Conservation (phyloP, 2,888 invertebrate species). For the Serripes groenlandicus region DNA sequence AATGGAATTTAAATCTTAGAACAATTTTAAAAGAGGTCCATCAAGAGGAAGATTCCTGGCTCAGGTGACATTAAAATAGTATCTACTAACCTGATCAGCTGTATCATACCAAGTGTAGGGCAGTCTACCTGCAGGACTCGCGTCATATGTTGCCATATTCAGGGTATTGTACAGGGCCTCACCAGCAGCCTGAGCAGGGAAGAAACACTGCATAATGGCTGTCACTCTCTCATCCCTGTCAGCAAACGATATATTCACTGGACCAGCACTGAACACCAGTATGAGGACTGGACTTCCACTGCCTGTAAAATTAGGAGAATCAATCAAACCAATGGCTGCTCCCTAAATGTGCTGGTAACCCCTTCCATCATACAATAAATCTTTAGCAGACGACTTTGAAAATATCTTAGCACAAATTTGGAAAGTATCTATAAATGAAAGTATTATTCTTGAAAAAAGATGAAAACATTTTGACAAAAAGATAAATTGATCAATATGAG, state of each 20-base stretch:
- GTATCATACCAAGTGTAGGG: constrained; percentile 83
- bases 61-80: too few species aligned
- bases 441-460: background rate
- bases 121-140: constrained; percentile 80
- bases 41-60: too few species aligned
- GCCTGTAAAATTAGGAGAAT: too few species aligned
- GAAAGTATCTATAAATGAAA: too few species aligned
- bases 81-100: constrained; percentile 72
- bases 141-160: constrained; percentile 66
- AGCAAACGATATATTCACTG: constrained; percentile 82
- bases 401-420: too few species aligned
- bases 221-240: constrained; percentile 68
- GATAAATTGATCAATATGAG: background rate
- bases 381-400: too few species aligned
- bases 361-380: too few species aligned
- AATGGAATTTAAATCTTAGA: too few species aligned
- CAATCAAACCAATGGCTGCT: too few species aligned
- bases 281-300: constrained; percentile 70
- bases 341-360: too few species aligned
- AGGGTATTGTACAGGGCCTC: constrained; percentile 79
- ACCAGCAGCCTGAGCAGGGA: constrained; percentile 83
- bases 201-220: constrained; percentile 82
- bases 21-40: too few species aligned
- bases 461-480: background rate
- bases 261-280: constrained; percentile 82